Evolutionary conservation across 1,140 invertebrate species (phyloP).

Genomic region (Drosophila punjabiensis): DNA sequence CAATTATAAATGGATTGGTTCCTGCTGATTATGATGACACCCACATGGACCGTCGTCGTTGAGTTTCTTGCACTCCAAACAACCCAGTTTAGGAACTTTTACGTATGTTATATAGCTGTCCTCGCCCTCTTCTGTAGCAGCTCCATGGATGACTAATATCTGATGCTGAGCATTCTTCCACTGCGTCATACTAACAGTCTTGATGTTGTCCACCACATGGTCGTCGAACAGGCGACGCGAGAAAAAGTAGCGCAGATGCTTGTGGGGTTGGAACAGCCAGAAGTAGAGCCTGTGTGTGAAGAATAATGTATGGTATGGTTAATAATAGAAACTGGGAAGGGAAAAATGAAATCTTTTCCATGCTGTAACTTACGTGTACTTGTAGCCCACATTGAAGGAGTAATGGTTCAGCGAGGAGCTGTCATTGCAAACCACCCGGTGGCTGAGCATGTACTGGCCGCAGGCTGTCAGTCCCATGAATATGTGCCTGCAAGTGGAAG

Average conservation of each 20-base stretch:
- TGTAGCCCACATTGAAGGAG: slow-evolving; percentile 82
- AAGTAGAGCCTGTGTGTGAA: slow-evolving; percentile 69
- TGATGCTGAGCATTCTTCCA: slow-evolving; percentile 87
- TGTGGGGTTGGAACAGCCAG: slow-evolving; percentile 82
- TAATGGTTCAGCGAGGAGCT: slow-evolving; percentile 72
- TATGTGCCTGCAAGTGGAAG: slow-evolving; percentile 88
- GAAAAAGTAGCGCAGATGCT: slow-evolving; percentile 72
- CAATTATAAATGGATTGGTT: background rate
- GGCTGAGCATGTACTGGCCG: slow-evolving; percentile 96
- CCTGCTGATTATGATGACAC: background rate
- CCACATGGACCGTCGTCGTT: slow-evolving; percentile 78
- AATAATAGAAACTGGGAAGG: no score
- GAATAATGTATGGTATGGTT: background rate
- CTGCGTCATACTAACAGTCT: slow-evolving; percentile 87
- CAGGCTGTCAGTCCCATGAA: slow-evolving; percentile 97
- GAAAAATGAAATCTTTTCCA: no score
- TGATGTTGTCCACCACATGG: slow-evolving; percentile 87
- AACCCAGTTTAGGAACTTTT: slow-evolving; percentile 85
- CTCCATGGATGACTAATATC: slow-evolving; percentile 87
- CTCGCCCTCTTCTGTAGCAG: slow-evolving; percentile 79
- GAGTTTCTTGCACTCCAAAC: slow-evolving; percentile 83
- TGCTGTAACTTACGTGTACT: slow-evolving; percentile 69
- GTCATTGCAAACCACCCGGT: slow-evolving; percentile 89
- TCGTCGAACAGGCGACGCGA: slow-evolving; percentile 87
- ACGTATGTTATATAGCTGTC: slow-evolving; percentile 84